phyloP scores from a whole-genome alignment of 2,888 invertebrate genomes.

The Callimorpha dominula region DNA sequence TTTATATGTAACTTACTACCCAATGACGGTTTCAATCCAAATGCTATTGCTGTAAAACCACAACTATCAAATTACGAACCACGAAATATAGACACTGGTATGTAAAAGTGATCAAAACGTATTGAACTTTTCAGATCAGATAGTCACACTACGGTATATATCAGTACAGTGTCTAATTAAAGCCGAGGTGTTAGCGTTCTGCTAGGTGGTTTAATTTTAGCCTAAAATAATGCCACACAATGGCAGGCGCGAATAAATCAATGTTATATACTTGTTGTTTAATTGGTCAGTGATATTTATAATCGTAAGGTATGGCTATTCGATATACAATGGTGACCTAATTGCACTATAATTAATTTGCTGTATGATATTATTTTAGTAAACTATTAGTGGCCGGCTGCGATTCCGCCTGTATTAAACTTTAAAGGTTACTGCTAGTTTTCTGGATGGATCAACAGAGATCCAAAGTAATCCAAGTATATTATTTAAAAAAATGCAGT shows the following conservation, averaged over 20 bases:
- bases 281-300: slow-evolving; percentile 9
- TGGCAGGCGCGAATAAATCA: slow-evolving; percentile 2
- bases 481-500: too few relatives aligned
- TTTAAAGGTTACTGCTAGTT: background rate
- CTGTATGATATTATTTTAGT: background rate
- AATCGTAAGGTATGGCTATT: background rate
- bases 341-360: background rate
- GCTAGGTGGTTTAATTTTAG: slow-evolving; percentile 13
- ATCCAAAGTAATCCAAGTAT: too few relatives aligned
- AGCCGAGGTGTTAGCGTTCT: slow-evolving; percentile 5
- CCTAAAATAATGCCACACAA: background rate
- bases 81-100: background rate
- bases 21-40: slow-evolving; percentile 2
- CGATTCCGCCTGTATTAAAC: background rate
- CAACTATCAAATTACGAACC: background rate
- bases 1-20: slow-evolving; percentile 6
- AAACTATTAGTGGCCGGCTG: background rate
- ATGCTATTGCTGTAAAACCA: background rate
- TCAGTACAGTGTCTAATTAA: slow-evolving; percentile 26
- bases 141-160: background rate
- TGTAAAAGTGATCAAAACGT: background rate
- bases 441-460: background rate
- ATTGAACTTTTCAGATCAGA: slow-evolving; percentile 4
- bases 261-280: slow-evolving; percentile 2
- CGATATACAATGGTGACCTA: background rate